These are phyloP conservation scores for Euzophera pinguis DNA, from an alignment of 2,888 invertebrate species.

Conservation along the genomic window DNA sequence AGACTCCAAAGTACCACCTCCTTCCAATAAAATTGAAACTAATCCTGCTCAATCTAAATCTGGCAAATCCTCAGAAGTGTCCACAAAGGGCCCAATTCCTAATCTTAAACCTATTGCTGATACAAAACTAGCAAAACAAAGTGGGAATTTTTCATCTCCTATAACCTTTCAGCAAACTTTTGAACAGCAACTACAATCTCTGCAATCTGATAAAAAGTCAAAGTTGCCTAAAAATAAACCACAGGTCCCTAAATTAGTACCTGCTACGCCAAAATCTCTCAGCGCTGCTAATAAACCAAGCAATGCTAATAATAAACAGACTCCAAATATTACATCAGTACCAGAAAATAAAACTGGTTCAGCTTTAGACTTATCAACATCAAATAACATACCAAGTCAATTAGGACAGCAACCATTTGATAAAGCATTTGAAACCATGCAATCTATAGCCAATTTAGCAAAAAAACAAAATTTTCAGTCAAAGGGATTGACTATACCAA, in stretches of 20 bases:
- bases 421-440: conserved; percentile 74
- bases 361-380: conserved; percentile 72
- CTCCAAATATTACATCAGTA: conserved; percentile 29
- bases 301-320: conserved; percentile 42
- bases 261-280: conserved; percentile 63
- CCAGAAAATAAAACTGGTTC: conserved; percentile 56
- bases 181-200: conserved; percentile 67
- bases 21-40: conserved; percentile 41
- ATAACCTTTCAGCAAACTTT: conserved; percentile 77
- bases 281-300: conserved; percentile 57
- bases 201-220: conserved; percentile 66
- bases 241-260: conserved; percentile 70
- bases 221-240: conserved; percentile 67
- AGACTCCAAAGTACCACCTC: conserved; percentile 39
- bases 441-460: conserved; percentile 73
- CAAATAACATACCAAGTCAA: conserved; percentile 63
- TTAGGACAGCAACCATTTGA: conserved; percentile 60
- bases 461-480: conserved; percentile 67
- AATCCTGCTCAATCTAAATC: conserved; percentile 36
- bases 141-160: conserved; percentile 56
- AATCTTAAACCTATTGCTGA: conserved; percentile 75
- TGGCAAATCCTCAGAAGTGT: conserved; percentile 52
- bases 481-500: conserved; percentile 46
- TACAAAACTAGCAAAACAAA: conserved; percentile 65
- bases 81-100: conserved; percentile 71